These are phyloP conservation scores for Andrena bucephala DNA, from an alignment of 2,888 invertebrate species.

Conservation along the genomic window DNA sequence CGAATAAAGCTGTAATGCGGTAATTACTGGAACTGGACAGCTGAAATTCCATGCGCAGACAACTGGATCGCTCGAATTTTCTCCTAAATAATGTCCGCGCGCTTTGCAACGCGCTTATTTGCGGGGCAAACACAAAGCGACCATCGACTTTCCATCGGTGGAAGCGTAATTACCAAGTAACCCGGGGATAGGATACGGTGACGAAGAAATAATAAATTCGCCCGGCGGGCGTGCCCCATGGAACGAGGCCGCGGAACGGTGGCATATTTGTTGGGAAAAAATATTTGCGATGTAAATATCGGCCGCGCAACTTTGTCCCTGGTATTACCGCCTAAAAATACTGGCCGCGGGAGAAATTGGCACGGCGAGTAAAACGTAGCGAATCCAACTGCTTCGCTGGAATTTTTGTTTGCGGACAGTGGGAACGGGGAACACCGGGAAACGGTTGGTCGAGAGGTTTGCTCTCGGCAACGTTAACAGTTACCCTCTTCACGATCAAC, in stretches of 20 bases:
- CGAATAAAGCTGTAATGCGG: conserved; percentile 24
- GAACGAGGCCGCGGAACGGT: not conserved
- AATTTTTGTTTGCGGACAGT: conserved; percentile 12
- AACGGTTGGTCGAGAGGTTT: not conserved
- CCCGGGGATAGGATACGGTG: not conserved
- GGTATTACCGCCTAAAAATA: conserved; percentile 19
- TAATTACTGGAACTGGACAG: not conserved
- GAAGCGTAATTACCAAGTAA: conserved; percentile 8
- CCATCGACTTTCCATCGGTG: conserved; percentile 1
- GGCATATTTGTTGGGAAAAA: conserved; percentile 9
- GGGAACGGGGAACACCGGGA: not conserved
- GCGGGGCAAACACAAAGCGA: not conserved
- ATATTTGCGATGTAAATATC: conserved; percentile 41
- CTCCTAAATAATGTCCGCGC: not conserved
- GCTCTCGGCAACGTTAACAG: not conserved
- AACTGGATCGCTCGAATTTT: conserved; percentile 1
- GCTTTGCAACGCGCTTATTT: not conserved
- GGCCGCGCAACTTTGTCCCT: not conserved
- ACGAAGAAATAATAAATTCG: conserved; percentile 33
- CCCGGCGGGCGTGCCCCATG: not conserved
- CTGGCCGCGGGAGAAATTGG: conserved; percentile 16
- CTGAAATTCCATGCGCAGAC: conserved; percentile 2
- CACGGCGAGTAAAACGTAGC: not conserved
- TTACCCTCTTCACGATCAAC: not conserved
- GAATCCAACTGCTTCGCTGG: not conserved